Evolutionary conservation across 1,140 invertebrate species (phyloP), one percentile per base, ranked within the genome.

Genomic region (Probaryconus sp.): DNA sequence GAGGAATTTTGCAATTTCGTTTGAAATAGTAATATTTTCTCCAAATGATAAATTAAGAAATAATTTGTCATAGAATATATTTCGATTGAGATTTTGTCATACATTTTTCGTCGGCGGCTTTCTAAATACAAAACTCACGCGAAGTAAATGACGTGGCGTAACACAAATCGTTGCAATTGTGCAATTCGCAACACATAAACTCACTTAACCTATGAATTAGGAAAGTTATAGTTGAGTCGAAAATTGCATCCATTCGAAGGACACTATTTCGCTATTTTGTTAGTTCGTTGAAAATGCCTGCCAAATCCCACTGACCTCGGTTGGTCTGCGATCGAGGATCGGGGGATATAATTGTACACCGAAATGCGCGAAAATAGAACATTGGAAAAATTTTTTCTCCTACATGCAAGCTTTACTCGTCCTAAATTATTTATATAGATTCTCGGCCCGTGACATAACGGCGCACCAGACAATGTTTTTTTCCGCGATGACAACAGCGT

Each of bases 231-330:
- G n/a, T 18, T 5, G 20, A 37, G 16, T 37, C 5, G 17, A 48
- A 37, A 48, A 47, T 9, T 26, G 55, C 28, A 30, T 47, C 9
- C 18, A 17, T 10, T 28, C 50, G 42, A 67, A 67, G 48, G 42
- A 47, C 63, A 50, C 16, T 18, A 31, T 18, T 55, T 28, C 43
- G 20, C 37, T 48, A 48, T 61, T 61, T 48, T 48, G 38, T 30
- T 43, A 17, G 4, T 13, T 20, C 63, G 50, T 48, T 18, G 13
- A 31, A 31, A n/a, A 31, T 21, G 20, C 18, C 16, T 58, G 64
- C 55, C 51, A 69, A 75, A 63, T 45, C 40, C 45, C 30, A 43
- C 11, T 53, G 70, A 68, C 65, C 76, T 74, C 60, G 69, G 16
- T 18, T 26, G 31, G 42, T 50, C 64, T 60, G 50, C 51, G 30